Evolutionary conservation across 2,797 vertebrate species (phyloP), one percentile per base, ranked within the genome.

Genomic region (Sandelia bainsii): DNA sequence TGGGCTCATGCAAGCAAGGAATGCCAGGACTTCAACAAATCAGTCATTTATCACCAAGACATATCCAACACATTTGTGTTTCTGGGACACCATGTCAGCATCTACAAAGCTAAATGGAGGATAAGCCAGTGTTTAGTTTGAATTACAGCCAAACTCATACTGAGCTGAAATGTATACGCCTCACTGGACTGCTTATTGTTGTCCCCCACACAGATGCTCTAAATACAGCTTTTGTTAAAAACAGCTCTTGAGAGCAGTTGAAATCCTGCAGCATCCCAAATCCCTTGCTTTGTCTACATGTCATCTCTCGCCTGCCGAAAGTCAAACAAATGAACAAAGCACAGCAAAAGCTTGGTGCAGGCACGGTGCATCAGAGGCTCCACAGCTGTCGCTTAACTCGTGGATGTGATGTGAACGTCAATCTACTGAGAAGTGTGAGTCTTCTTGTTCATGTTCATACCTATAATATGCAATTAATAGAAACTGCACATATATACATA

Each of bases 171-270:
- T 16, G 1, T 69, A 72, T 61, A 51, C 4, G 27, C 65, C 53
- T 81, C 57, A 20, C 59, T 44, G 68, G 52, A 72, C 74, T 67
- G 62, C 50, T 70, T 62, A 61, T 75, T 79, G 74, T 80, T 77
- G 81, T 84, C 67, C 69, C 62, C 60, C 62, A 65, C 68, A 39
- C 76, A 79, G 69, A 75, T 52, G 56, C 48, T 79, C 49, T 44
- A 58, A 74, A 81, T 69, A 45, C 44, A 45, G 66, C 76, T 82
- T 87, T 81, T 79, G 64, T 87, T 78, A 22, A 51, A 73, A 53
- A 19, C 50, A 5, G 56, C 69, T 81, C 61, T 70, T 29, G 12
- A 59, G 48, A 58, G 61, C 29, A 44, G 22, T 42, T 17, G 20
- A 64, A 61, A 77, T 78, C 68, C 52, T 14, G 25, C 74, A 67